Base-by-base conservation (phyloP, 2,888 invertebrate genomes). In the Malthinus flaveolus region DNA sequence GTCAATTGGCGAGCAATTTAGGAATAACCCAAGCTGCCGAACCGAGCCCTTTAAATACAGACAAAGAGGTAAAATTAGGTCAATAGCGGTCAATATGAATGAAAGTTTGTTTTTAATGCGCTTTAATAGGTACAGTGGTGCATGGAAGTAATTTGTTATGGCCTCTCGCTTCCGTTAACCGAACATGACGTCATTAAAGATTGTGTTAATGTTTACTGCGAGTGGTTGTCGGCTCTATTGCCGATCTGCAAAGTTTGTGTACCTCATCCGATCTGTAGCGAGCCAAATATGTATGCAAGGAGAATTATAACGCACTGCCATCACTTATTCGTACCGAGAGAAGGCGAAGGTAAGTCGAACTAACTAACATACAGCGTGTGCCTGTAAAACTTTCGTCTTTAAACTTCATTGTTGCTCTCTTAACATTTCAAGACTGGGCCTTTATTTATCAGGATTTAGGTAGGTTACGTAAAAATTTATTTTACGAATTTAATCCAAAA, bases 171-270 rank as follows among this genome's bases (percentile, higher is more conserved):
- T 42, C 95, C 96, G 0, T 80, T 97, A 45, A 84, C 87, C 33
- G 97, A 97, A 78, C 95, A 96, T 76, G 96, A 96, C 70, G 93
- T 95, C 0, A 90, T 97, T 49, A 89, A 95, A 65, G 96, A 97
- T 78, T 97, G 97, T 77, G 97, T 97, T 37, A 93, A 93, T 75
- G 91, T 97, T 33, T 97, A 97, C 75, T 97, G 96, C 77, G 95
- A 97, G 73, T 98, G 97, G 97, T 81, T 98, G 64, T 90, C 93
- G 0, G 92, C 96, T 1, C 81, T 97, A 62, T 86, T 92, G 66
- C 88, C 90, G 15, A 85, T 86, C 23, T 92, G 94, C 1, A 91
- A 93, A 72, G 86, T 93, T 51, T 91, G 93, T 67, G 91, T 97
- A 11, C 97, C 97, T 0, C 85, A 87, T 66, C 95, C 97, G 0